phyloP scores from a whole-genome alignment of 2,888 invertebrate genomes.

The Willowsia nigromaculata region DNA sequence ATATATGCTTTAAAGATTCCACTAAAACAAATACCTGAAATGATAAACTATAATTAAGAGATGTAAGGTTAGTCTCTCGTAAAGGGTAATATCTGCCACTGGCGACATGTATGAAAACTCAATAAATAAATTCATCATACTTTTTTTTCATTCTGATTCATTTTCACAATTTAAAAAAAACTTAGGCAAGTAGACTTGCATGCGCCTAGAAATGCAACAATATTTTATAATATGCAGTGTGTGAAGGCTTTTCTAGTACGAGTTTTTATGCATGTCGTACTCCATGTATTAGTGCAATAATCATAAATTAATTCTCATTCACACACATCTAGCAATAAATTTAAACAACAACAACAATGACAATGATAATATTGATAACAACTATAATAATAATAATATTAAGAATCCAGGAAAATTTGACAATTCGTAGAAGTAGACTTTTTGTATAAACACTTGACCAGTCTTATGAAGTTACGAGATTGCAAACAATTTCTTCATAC shows the following conservation, averaged over 20 bases:
- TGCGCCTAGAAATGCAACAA: neutral
- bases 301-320: constrained; percentile 25
- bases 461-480: constrained; percentile 75
- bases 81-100: constrained; percentile 56
- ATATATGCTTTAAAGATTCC: constrained; percentile 6
- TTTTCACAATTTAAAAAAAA: neutral
- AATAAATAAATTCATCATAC: neutral
- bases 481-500: constrained; percentile 74
- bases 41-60: constrained; percentile 1
- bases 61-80: constrained; percentile 56
- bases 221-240: neutral
- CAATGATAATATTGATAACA: constrained; percentile 45
- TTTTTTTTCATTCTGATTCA: too few relatives aligned
- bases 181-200: constrained; percentile 56
- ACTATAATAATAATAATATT: constrained; percentile 49
- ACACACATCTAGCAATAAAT: constrained; percentile 21
- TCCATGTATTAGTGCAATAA: constrained; percentile 18
- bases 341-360: constrained; percentile 62
- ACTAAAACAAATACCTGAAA: constrained; percentile 57
- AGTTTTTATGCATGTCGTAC: neutral
- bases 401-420: constrained; percentile 69
- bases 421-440: constrained; percentile 71
- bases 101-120: neutral
- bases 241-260: too few relatives aligned
- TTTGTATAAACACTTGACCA: constrained; percentile 73